A percentile compares a stretch with the other conserved stretches of the same genome.
phyloP scores from a whole-genome alignment of 1,140 invertebrate species.

The Dinoponera quadriceps region DNA sequence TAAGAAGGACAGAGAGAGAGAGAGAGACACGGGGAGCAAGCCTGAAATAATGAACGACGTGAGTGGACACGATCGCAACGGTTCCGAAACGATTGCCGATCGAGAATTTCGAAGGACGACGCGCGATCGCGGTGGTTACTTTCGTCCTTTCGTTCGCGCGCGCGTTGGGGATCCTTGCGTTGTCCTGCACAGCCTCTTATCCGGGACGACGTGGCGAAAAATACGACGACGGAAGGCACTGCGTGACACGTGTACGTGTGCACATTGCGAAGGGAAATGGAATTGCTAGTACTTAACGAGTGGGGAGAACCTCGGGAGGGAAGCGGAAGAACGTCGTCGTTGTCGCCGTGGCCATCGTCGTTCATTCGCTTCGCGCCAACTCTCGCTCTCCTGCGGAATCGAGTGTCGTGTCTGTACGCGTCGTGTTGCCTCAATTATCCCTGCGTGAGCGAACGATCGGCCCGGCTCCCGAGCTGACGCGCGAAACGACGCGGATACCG shows the following conservation, averaged over 20 bases:
- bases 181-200: no score
- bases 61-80: not conserved
- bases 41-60: not conserved
- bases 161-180: no score
- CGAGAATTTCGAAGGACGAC: not conserved
- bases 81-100: constrained; percentile 6
- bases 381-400: not conserved
- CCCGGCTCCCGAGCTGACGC: not conserved
- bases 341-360: not conserved
- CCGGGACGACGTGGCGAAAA: constrained; percentile 33
- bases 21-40: not conserved
- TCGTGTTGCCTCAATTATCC: not conserved
- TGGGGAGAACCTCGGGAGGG: constrained; percentile 29
- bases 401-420: constrained; percentile 6
- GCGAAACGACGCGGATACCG: constrained; percentile 31
- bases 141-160: no score
- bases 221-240: constrained; percentile 19
- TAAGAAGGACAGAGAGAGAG: constrained; percentile 39
- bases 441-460: constrained; percentile 8
- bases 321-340: not conserved
- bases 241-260: not conserved
- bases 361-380: not conserved
- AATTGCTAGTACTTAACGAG: constrained; percentile 78
- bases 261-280: constrained; percentile 50
- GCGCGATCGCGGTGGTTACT: no score